phyloP scores from a whole-genome alignment of 37 sponge, comb jelly and placozoan genomes.

The Bolinopsis microptera region DNA sequence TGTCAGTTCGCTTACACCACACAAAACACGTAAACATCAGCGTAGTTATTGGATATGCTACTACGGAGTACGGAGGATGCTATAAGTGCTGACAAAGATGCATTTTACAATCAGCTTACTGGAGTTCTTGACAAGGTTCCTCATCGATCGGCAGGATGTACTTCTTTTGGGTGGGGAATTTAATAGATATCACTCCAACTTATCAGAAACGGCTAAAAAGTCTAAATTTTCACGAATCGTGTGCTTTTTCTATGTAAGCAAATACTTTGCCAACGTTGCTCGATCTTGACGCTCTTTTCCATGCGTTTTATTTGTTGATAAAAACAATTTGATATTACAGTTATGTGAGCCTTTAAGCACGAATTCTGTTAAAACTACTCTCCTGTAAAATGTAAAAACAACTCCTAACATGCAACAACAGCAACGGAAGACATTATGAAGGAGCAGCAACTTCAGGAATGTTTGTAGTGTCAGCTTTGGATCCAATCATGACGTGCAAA shows the following conservation, averaged over 20 bases:
- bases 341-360: too few relatives aligned
- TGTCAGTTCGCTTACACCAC: not conserved
- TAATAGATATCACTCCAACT: too few relatives aligned
- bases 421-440: not conserved
- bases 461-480: not conserved
- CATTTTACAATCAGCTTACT: not conserved
- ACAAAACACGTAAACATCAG: not conserved
- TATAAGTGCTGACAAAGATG: not conserved
- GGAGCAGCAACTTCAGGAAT: not conserved
- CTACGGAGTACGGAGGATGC: constrained; percentile 7
- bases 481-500: not conserved
- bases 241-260: too few relatives aligned
- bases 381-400: not conserved
- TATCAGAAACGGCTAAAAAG: too few relatives aligned
- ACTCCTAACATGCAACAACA: not conserved
- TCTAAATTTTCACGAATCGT: too few relatives aligned
- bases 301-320: too few relatives aligned
- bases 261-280: too few relatives aligned
- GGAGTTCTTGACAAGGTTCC: not conserved
- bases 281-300: too few relatives aligned
- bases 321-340: too few relatives aligned
- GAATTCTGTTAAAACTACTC: too few relatives aligned
- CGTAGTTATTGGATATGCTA: not conserved
- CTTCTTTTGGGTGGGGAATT: not conserved
- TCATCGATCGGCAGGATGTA: not conserved